Conservation (phyloP, 2,113 vertebrate species). For the Dolichallabes microphthalmus region DNA sequence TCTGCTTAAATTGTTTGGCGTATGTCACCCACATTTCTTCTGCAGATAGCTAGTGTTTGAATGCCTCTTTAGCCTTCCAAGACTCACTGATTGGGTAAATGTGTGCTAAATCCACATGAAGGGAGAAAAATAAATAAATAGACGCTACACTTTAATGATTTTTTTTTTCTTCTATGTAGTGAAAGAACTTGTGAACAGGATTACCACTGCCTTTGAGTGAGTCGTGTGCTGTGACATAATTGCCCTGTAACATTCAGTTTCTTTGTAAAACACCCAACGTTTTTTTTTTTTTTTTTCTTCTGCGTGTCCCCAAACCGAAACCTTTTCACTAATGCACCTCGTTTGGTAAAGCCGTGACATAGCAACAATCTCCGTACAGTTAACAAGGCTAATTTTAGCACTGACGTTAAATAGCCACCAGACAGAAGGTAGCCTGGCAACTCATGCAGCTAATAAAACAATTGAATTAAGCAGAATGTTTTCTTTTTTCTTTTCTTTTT, state of each 20-base stretch:
- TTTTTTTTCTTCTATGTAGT: not conserved
- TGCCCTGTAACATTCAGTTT: not conserved
- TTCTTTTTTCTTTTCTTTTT: not conserved
- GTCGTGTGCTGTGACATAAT: not conserved
- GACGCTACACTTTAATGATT: not conserved
- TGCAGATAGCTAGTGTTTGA: not conserved
- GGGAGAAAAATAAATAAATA: not conserved
- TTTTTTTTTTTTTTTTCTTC: too few relatives aligned
- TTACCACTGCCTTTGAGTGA: not conserved
- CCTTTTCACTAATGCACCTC: not conserved
- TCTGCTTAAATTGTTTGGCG: not conserved
- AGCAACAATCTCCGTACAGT: slow-evolving; percentile 12
- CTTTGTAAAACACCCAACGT: not conserved
- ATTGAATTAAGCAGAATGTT: slow-evolving; percentile 11
- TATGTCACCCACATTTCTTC: not conserved
- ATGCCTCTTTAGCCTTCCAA: not conserved
- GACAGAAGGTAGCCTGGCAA: slow-evolving; percentile 28
- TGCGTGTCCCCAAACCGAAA: not conserved
- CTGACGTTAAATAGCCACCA: not conserved
- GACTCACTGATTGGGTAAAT: not conserved
- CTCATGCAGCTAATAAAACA: slow-evolving; percentile 36
- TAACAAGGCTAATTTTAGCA: slow-evolving; percentile 26
- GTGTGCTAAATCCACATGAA: not conserved
- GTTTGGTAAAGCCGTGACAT: not conserved
- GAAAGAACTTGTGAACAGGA: too few relatives aligned